Evolutionary conservation across 2,888 invertebrate species (phyloP), one percentile per base, ranked within the genome.

Genomic region (Ganaspis brasiliensis): DNA sequence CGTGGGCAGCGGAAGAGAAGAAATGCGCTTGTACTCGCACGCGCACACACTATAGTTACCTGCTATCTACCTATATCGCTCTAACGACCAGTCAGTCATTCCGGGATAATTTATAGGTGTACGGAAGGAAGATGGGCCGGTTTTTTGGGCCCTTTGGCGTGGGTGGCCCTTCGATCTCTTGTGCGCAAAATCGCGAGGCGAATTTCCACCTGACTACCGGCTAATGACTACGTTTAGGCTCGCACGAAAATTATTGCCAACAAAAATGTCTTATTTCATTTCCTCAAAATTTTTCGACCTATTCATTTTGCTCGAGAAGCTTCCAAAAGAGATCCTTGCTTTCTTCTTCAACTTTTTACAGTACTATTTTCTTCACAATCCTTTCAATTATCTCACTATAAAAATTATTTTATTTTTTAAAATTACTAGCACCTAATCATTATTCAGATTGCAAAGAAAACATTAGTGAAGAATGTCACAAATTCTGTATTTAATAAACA

Each of bases 91-190:
- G 87, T 86, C 87, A 85, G 86, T 88, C 86, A 86, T 86, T 87
- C 83, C 84, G 73, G 83, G 85, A 86, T 88, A 87, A 88, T 88
- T 88, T 87, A 88, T 88, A 87, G 87, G 83, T 85, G 86, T 82
- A 83, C 84, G 82, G 86, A 87, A 84, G 86, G 83, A 85, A 85
- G 86, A 86, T 85, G 84, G 82, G 85, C 85, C 84, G 83, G 84
- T 84, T 85, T 87, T 86, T 87, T 81, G 85, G 84, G 78, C 78
- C 79, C 67, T 76, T 67, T 82, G 81, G 86, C 84, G 87, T 85
- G 87, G 87, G 88, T 88, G 88, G 82, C 88, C 85, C 78, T 77
- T 76, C 84, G 77, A 76, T 86, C 86, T 87, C 79, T 70, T 79
- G 74, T 57, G 67, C 67, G 63, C 76, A 52, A 72, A 75, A 72